Percentiles rank a stretch among this genome's conserved stretches.
Evolutionary conservation across 2,797 vertebrate genomes (phyloP).

Genomic region (Onychomys leucogaster): DNA sequence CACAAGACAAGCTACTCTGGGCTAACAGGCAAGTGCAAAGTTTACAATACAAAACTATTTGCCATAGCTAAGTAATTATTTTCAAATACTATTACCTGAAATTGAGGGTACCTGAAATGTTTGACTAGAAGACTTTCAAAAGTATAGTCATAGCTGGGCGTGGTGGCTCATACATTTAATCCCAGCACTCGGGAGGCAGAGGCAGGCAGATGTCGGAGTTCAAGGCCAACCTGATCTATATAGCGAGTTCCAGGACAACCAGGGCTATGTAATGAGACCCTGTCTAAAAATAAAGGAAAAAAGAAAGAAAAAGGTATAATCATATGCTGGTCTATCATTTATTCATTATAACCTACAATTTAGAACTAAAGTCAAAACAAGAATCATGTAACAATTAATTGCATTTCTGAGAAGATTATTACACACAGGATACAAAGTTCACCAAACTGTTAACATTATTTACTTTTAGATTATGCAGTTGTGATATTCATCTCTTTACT

Average conservation of each 20-base stretch:
- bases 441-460: neutral
- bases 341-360: conserved; percentile 25
- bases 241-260: neutral
- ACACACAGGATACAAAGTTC: neutral
- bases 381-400: neutral
- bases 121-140: conserved; percentile 38
- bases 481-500: neutral
- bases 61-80: neutral
- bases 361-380: conserved; percentile 43
- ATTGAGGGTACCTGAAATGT: neutral
- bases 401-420: conserved; percentile 38
- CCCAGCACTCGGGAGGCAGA: neutral
- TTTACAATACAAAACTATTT: conserved; percentile 37
- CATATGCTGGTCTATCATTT: neutral
- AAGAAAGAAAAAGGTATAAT: conserved; percentile 25
- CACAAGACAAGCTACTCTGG: neutral
- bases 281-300: neutral
- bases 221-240: neutral
- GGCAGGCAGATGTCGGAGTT: neutral
- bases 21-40: neutral
- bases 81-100: conserved; percentile 42
- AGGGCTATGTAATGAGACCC: neutral
- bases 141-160: neutral
- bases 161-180: neutral
- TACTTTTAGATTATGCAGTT: neutral